Evolutionary conservation across 1,140 invertebrate genomes (phyloP).

Genomic region (Pararge aegeria): DNA sequence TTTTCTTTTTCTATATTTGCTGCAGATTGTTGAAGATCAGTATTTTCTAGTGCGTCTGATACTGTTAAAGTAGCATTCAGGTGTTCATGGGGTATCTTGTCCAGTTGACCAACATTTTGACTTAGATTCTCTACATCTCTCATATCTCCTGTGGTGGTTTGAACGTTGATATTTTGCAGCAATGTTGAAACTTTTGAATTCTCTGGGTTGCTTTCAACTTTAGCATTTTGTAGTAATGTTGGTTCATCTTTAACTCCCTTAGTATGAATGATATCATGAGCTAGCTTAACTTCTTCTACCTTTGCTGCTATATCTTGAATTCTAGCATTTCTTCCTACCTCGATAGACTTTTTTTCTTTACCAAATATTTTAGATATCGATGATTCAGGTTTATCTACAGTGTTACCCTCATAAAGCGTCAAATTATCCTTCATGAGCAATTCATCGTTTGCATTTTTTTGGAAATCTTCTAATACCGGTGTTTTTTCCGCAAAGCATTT

Average conservation of each 20-base stretch:
- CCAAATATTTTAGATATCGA: neutral
- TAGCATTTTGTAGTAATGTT: neutral
- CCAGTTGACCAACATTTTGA: neutral
- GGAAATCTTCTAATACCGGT: neutral
- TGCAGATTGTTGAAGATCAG: neutral
- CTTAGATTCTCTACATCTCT: neutral
- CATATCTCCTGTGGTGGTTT: neutral
- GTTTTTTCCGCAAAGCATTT: conserved; percentile 10
- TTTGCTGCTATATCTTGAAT: neutral
- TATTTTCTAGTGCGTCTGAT: neutral
- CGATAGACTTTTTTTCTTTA: neutral
- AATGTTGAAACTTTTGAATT: neutral
- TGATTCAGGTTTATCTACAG: neutral
- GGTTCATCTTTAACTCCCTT: neutral
- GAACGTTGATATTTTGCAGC: neutral
- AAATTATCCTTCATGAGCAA: conserved; percentile 4
- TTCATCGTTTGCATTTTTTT: neutral
- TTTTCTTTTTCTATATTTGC: neutral
- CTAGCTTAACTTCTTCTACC: neutral
- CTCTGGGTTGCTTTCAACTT: neutral
- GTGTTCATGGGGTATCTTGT: neutral
- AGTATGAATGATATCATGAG: neutral
- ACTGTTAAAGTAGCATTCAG: neutral
- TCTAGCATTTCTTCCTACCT: neutral
- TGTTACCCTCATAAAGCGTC: neutral